Evolutionary conservation across 2,113 vertebrate species (phyloP), one percentile per base, ranked within the genome.

Genomic region (Hucho hucho): DNA sequence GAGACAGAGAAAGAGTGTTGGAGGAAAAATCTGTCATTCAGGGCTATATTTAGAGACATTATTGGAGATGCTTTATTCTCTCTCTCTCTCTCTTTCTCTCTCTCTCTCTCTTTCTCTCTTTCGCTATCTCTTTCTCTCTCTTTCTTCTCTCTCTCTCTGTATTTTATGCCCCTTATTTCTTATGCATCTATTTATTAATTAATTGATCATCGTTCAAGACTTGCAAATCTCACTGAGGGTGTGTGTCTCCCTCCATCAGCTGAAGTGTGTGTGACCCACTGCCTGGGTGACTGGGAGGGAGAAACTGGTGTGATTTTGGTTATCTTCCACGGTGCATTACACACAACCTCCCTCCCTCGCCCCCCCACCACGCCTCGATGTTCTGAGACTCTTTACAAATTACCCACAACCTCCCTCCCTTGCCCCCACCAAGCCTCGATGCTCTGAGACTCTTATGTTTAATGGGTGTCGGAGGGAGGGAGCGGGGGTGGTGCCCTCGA

Each of bases 241-340:
- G 7, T 24, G 9, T 43, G 7, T 64, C 22, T 75, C 69, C 76
- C 77, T 66, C 72, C 29, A 56, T 79, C 81, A 66, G 74, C 18
- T 0, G 16, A 6, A 59, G 20, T 56, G 28, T 69, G 71, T 77
- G 37, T 74, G 78, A 28, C 26, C 26, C 26, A 28, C 26, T 28
- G 26, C 25, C 25, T 26, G 25, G 25, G 25, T 2, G 32, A 32
- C 32, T 6, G 32, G 32, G 32, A 32, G 6, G 32, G 32, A 32
- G 32, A 32, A 32, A 32, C 32, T 32, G 32, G 53, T 72, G 79
- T 86, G 86, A 80, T 82, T 84, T 79, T 79, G 53, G 68, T 79
- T 86, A 73, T 84, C 61, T 64, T 80, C 77, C 75, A 70, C 77
- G 64, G 77, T 80, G 70, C 83, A 79, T 88, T 85, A 81, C 81